Conservation (phyloP, 2,797 vertebrate species). For the Okamejei kenojei region DNA sequence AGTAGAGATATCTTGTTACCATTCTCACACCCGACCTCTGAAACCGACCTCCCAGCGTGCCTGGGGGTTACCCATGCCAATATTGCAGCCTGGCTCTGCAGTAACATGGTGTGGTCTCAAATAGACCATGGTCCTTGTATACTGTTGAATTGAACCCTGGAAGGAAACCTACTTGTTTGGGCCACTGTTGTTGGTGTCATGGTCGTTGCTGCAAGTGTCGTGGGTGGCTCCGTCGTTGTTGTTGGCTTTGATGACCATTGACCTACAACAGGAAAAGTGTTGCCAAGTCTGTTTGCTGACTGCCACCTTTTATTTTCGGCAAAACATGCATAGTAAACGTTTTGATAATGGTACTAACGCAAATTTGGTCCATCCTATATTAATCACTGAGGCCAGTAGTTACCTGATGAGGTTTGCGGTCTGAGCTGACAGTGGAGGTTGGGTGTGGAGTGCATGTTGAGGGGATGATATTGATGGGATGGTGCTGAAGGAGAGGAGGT, state of each 20-base stretch:
- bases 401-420: too few relatives aligned
- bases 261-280: not conserved
- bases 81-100: not conserved
- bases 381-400: too few relatives aligned
- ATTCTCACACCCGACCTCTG: not conserved
- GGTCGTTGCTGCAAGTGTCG: not conserved
- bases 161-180: not conserved
- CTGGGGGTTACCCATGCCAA: not conserved
- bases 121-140: too few relatives aligned
- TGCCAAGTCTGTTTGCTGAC: not conserved
- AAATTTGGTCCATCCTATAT: too few relatives aligned
- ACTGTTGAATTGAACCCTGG: not conserved
- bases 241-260: rapidly evolving
- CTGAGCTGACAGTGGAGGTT: too few relatives aligned
- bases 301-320: not conserved
- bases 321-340: not conserved
- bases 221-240: not conserved
- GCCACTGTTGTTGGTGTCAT: not conserved
- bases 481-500: too few relatives aligned
- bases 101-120: not conserved
- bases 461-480: too few relatives aligned
- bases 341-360: not conserved
- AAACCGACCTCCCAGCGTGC: too few relatives aligned
- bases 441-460: too few relatives aligned
- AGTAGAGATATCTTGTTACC: not conserved